Evolutionary conservation across 2,888 invertebrate genomes (phyloP).

Genomic region (Lasius fuliginosus): DNA sequence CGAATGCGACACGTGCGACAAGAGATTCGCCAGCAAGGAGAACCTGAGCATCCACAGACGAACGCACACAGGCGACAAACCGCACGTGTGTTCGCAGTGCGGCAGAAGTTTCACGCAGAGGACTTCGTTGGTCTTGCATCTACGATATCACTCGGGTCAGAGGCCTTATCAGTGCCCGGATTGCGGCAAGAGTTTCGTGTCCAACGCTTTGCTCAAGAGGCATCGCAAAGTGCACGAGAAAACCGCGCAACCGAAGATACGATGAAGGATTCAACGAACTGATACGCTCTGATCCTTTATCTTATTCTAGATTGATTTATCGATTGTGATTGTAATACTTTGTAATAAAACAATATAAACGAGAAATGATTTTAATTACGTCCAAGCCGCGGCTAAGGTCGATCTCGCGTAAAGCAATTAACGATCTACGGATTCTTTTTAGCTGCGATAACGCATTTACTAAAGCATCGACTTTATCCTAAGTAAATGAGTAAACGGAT

Average conservation of each 20-base stretch:
- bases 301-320: not conserved
- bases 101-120: slow-evolving; percentile 83
- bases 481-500: not conserved
- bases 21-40: slow-evolving; percentile 77
- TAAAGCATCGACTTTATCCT: slow-evolving; percentile 47
- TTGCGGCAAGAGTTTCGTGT: slow-evolving; percentile 82
- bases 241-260: not conserved
- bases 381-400: not conserved
- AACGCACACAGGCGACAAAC: slow-evolving; percentile 82
- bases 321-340: slow-evolving; percentile 35
- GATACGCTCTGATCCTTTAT: not conserved
- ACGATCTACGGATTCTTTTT: slow-evolving; percentile 3
- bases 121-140: slow-evolving; percentile 80
- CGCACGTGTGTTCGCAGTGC: slow-evolving; percentile 81
- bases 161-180: slow-evolving; percentile 80
- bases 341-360: slow-evolving; percentile 36
- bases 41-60: slow-evolving; percentile 80
- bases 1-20: slow-evolving; percentile 78
- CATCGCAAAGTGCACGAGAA: slow-evolving; percentile 78
- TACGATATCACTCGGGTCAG: slow-evolving; percentile 82
- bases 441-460: slow-evolving; percentile 37
- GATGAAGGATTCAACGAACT: not conserved
- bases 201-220: slow-evolving; percentile 78
- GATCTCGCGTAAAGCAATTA: not conserved
- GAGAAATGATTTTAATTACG: not conserved